These are phyloP conservation scores for Zonitis immaculata DNA, from an alignment of 2,888 invertebrate species.

Conservation along the genomic window DNA sequence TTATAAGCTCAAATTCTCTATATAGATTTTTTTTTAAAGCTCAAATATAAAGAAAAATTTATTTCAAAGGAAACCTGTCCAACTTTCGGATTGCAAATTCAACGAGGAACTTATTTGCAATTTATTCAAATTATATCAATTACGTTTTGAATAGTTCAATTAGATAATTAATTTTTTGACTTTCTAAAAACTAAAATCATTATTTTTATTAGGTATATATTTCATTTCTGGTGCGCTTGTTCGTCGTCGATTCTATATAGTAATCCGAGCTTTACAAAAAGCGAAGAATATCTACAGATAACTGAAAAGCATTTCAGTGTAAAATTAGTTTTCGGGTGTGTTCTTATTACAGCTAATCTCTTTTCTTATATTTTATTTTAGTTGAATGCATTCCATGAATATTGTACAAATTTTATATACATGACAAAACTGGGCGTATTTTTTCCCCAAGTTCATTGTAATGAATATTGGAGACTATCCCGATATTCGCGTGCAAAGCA, in stretches of 20 bases:
- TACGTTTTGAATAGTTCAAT: not conserved
- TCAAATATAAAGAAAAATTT: not conserved
- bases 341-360: not conserved
- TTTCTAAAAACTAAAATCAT: too few species aligned
- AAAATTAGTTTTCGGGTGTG: not conserved
- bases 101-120: not conserved
- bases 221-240: not conserved
- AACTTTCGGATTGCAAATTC: not conserved
- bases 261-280: not conserved
- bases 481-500: constrained; percentile 15
- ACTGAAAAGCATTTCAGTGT: not conserved
- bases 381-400: not conserved
- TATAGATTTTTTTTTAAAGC: not conserved
- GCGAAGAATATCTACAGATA: not conserved
- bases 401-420: not conserved
- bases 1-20: not conserved
- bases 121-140: not conserved
- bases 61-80: not conserved
- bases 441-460: constrained; percentile 10
- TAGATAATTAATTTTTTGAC: too few species aligned
- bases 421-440: not conserved
- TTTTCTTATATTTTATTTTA: not conserved
- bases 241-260: not conserved
- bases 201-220: not conserved
- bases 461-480: constrained; percentile 16